Evolutionary conservation across 2,797 vertebrate species (phyloP).

Genomic region (Myoxocephalus aenaeus): DNA sequence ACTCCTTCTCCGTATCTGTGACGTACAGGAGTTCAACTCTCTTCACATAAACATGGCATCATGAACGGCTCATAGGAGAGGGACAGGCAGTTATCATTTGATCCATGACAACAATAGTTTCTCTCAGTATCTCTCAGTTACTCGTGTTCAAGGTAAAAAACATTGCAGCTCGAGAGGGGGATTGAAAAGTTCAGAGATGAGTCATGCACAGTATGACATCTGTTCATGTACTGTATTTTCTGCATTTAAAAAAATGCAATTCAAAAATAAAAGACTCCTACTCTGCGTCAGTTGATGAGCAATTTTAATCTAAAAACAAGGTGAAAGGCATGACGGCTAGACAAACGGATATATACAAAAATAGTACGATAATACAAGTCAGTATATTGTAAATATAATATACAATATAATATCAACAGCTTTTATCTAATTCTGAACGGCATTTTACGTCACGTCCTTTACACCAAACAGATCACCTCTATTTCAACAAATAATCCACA

Average conservation of each 20-base stretch:
- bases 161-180: conserved; percentile 6
- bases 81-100: conserved; percentile 18
- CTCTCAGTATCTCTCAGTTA: conserved; percentile 20
- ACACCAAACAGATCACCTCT: too few species aligned
- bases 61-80: conserved; percentile 7
- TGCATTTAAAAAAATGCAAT: not conserved
- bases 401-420: not conserved
- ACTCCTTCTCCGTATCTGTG: conserved; percentile 33
- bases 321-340: not conserved
- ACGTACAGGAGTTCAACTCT: conserved; percentile 36
- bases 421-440: not conserved
- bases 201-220: conserved; percentile 37
- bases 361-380: not conserved
- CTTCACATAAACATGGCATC: conserved; percentile 1
- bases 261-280: not conserved
- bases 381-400: not conserved
- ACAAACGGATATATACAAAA: not conserved
- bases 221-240: conserved; percentile 17
- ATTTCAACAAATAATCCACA: too few species aligned
- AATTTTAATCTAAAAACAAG: not conserved
- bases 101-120: not conserved
- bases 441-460: not conserved
- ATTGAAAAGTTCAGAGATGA: conserved; percentile 33
- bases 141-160: conserved; percentile 22
- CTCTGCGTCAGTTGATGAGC: not conserved